Percentiles rank a stretch among this genome's conserved stretches.
Evolutionary conservation across 2,888 invertebrate species (phyloP).

Genomic region (Cabera pusaria): DNA sequence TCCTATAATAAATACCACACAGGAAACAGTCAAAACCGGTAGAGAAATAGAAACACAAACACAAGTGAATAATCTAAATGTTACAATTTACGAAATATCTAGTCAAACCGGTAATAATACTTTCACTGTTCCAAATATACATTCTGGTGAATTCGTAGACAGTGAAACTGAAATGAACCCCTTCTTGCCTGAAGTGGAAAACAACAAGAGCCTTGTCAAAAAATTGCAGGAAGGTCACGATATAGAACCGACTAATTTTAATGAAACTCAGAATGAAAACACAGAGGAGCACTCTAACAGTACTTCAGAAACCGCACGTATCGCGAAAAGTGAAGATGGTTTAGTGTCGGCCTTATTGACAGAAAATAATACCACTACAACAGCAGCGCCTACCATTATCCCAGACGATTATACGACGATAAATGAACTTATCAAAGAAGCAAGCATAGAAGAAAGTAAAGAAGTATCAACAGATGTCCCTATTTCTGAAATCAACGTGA

Average conservation of each 20-base stretch:
- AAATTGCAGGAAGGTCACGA: slow-evolving; percentile 84
- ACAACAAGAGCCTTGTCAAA: slow-evolving; percentile 82
- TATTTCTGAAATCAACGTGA: slow-evolving; percentile 16
- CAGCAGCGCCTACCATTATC: slow-evolving; percentile 25
- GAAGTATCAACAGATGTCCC: slow-evolving; percentile 7
- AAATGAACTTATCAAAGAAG: slow-evolving; percentile 43
- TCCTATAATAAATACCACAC: not conserved
- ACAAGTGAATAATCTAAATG: slow-evolving; percentile 61
- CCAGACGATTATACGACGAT: slow-evolving; percentile 39
- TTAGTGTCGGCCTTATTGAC: no score
- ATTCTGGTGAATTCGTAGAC: slow-evolving; percentile 63
- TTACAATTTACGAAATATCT: slow-evolving; percentile 73
- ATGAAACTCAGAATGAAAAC: slow-evolving; percentile 73
- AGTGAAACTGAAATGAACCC: slow-evolving; percentile 85
- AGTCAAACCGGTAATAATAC: slow-evolving; percentile 53
- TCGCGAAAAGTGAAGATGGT: slow-evolving; percentile 21
- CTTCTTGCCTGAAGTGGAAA: slow-evolving; percentile 86
- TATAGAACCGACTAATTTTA: slow-evolving; percentile 63
- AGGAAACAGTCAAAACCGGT: slow-evolving; percentile 21
- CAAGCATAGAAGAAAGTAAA: slow-evolving; percentile 29
- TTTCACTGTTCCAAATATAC: slow-evolving; percentile 40
- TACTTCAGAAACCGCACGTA: slow-evolving; percentile 32
- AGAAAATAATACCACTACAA: slow-evolving; percentile 26
- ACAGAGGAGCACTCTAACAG: slow-evolving; percentile 52
- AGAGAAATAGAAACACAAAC: slow-evolving; percentile 38